Evolutionary conservation across 1,140 invertebrate species (phyloP), one percentile per base, ranked within the genome.

Genomic region (Aphelenchoides fujianensis): DNA sequence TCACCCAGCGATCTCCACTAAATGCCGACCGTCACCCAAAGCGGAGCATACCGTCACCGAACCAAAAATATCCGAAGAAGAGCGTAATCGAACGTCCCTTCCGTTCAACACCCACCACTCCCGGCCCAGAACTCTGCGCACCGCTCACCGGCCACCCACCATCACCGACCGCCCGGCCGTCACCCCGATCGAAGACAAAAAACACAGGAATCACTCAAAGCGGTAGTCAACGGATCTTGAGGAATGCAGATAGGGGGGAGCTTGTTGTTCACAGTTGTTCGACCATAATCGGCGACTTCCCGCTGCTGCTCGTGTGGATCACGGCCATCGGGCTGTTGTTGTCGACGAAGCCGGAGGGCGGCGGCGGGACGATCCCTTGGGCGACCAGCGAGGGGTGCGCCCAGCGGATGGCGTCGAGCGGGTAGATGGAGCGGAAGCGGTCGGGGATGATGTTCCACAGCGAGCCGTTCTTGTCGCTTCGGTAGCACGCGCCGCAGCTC

Each of bases 391-490:
- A 48, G 12, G 41, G 41, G 23, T 48, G 41, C 12, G 41, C 41
- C 41, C 41, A 66, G 1, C 63, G 63, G 16, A 66, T 12, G 12
- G 63, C 63, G 12, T 66, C 63, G 12, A 66, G 31, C 3, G 63
- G 63, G 53, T 66, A 66, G 32, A 66, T 66, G 12, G 63, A 66
- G 23, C 63, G 63, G 63, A 36, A 66, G n/a, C 63, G 31, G 63
- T 66, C 12, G 63, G 63, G 63, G 7, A 66, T 66, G 16, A 66
- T 2, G 32, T 34, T 35, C 63, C 63, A 66, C 19, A 34, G 23
- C 12, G 63, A 66, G 32, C 63, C 63, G 63, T 66, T 37, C 32
- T 66, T 66, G 3, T 66, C 63, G 36, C 27, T 32, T 12, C 63
- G 16, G 31, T 66, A 66, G 3, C 63, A 66, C 16, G 63, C 63